Percentiles rank a stretch among this genome's conserved stretches.
Evolutionary conservation across 2,113 vertebrate genomes (phyloP).

Genomic region (Catharus minimus): DNA sequence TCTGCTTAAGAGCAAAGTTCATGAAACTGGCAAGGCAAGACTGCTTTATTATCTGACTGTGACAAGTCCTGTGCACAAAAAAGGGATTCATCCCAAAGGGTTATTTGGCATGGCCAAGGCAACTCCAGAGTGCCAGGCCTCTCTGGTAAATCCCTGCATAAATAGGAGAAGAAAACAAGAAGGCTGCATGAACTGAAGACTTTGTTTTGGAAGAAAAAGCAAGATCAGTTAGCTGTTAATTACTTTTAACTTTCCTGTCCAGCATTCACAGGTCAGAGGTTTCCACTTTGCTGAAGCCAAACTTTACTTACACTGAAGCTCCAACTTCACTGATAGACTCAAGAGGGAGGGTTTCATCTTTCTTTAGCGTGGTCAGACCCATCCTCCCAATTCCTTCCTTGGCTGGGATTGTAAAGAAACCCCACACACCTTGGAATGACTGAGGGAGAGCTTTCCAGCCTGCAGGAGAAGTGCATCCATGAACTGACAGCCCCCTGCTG

Average conservation of each 20-base stretch:
- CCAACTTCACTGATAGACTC: neutral
- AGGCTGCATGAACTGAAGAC: conserved; percentile 64
- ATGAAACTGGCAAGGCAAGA: conserved; percentile 69
- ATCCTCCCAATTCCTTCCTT: neutral
- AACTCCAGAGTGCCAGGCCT: conserved; percentile 17
- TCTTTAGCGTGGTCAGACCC: neutral
- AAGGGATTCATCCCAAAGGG: conserved; percentile 71
- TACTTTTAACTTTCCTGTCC: conserved; percentile 21
- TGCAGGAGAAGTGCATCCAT: accelerated
- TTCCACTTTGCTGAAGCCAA: neutral
- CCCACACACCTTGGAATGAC: neutral
- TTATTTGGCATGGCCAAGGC: conserved; percentile 59
- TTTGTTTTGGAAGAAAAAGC: conserved; percentile 6
- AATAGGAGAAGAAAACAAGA: conserved; percentile 47
- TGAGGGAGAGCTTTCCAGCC: neutral
- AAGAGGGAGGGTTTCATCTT: neutral
- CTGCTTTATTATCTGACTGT: conserved; percentile 60
- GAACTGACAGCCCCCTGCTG: neutral
- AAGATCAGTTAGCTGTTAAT: conserved; percentile 1
- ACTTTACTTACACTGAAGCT: neutral
- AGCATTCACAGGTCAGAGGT: neutral
- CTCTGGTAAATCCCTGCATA: conserved; percentile 31
- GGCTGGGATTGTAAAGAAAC: neutral
- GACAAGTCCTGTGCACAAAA: conserved; percentile 70
- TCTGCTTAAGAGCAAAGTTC: conserved; percentile 74